Evolutionary conservation across 2,888 invertebrate genomes (phyloP).

Genomic region (Zaprionus lineosus): DNA sequence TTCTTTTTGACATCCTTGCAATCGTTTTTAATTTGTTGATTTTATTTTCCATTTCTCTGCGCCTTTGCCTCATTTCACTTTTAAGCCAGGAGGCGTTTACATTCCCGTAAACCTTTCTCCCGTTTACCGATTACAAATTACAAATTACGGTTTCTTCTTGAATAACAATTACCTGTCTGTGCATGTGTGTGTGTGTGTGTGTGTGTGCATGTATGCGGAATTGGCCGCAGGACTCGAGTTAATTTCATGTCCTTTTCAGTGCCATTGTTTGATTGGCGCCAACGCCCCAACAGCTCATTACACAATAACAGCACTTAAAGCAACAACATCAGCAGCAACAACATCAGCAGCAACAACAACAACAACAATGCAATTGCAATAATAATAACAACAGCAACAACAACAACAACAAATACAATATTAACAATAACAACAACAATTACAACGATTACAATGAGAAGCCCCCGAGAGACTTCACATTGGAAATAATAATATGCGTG

Average conservation of each 20-base stretch:
- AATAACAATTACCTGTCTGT: constrained; percentile 47
- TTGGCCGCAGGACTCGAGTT: constrained; percentile 25
- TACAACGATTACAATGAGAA: no score
- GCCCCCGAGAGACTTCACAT: constrained; percentile 22
- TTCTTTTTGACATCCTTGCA: no score
- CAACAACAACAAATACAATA: no score
- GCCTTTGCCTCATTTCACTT: no score
- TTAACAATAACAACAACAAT: constrained; percentile 10
- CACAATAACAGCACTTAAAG: constrained; percentile 39
- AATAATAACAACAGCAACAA: no score
- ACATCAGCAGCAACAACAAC: constrained; percentile 2
- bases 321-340: not conserved
- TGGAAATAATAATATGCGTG: constrained; percentile 38
- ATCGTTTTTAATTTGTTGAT: no score
- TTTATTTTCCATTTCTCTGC: no score
- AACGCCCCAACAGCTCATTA: constrained; percentile 55
- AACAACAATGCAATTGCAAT: no score
- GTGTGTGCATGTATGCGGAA: not conserved
- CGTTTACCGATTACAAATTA: constrained; percentile 17
- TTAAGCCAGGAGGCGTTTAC: no score
- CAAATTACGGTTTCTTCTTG: constrained; percentile 23
- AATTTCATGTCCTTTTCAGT: constrained; percentile 44
- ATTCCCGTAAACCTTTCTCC: no score
- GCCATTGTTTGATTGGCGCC: constrained; percentile 33
- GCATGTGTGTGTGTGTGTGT: not conserved